Evolutionary conservation across 2,797 vertebrate genomes (phyloP).

Genomic region (Macropodus opercularis): DNA sequence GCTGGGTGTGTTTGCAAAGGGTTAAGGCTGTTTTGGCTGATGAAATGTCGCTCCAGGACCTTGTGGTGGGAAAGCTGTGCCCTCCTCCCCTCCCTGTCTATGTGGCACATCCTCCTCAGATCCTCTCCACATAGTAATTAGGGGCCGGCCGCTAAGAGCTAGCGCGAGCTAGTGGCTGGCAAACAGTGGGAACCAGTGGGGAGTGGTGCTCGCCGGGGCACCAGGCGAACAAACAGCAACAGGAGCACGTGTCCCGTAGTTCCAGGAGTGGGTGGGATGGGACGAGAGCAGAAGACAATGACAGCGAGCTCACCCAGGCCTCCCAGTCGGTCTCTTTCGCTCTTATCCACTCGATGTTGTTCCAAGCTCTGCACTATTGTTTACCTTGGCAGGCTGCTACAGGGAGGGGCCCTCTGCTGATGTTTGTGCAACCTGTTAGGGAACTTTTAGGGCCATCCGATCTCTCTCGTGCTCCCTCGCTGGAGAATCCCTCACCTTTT

Average conservation of each 20-base stretch:
- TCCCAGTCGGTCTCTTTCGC: slow-evolving; percentile 59
- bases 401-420: slow-evolving; percentile 82
- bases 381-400: slow-evolving; percentile 84
- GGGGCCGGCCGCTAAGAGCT: slow-evolving; percentile 76
- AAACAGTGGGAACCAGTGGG: slow-evolving; percentile 73
- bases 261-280: slow-evolving; percentile 75
- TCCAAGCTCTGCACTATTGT: slow-evolving; percentile 84
- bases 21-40: slow-evolving; percentile 75
- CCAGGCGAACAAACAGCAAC: slow-evolving; percentile 67
- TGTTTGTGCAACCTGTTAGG: slow-evolving; percentile 84
- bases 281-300: slow-evolving; percentile 56
- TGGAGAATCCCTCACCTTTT: slow-evolving; percentile 63
- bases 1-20: slow-evolving; percentile 47
- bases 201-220: slow-evolving; percentile 67
- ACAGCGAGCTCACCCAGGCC: slow-evolving; percentile 60
- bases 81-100: slow-evolving; percentile 82
- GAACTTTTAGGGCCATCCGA: slow-evolving; percentile 81
- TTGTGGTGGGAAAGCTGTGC: slow-evolving; percentile 82
- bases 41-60: slow-evolving; percentile 78
- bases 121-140: slow-evolving; percentile 84
- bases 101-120: slow-evolving; percentile 86
- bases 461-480: slow-evolving; percentile 57
- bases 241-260: slow-evolving; percentile 73
- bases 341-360: slow-evolving; percentile 81
- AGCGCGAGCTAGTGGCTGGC: slow-evolving; percentile 72